A percentile compares a stretch with the other conserved stretches of the same genome.
These are phyloP conservation scores for Amorpha juglandis DNA, from an alignment of 2,888 invertebrate species.

Conservation along the genomic window DNA sequence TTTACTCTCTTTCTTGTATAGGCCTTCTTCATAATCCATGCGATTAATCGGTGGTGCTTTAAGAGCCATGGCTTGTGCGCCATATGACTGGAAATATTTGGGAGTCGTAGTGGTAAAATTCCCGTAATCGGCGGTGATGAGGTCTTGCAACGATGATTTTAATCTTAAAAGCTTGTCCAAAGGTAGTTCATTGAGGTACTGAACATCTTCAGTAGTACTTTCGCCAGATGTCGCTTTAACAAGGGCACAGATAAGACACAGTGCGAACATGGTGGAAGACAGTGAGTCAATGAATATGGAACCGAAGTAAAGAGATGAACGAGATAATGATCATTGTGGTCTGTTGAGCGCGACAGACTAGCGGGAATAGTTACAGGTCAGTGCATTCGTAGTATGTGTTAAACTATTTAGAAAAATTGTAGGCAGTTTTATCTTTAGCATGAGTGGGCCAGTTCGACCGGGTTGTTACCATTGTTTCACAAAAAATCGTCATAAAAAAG, in stretches of 20 bases:
- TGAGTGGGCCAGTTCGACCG: too few relatives aligned
- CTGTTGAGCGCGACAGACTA: slow-evolving; percentile 65
- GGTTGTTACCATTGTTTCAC: too few relatives aligned
- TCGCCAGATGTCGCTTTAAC: slow-evolving; percentile 48
- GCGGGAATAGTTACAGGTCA: slow-evolving; percentile 57
- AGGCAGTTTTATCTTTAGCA: too few relatives aligned
- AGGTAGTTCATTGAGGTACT: slow-evolving; percentile 87
- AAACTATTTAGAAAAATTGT: background rate
- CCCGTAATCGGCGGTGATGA: slow-evolving; percentile 54
- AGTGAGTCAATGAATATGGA: slow-evolving; percentile 44
- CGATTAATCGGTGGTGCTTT: slow-evolving; percentile 65
- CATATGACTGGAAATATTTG: slow-evolving; percentile 59
- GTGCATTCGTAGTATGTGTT: slow-evolving; percentile 43
- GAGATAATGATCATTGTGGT: slow-evolving; percentile 61
- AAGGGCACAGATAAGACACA: slow-evolving; percentile 43
- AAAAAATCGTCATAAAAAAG: too few relatives aligned
- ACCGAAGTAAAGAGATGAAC: slow-evolving; percentile 46
- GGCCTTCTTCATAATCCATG: slow-evolving; percentile 77
- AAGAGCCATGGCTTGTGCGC: slow-evolving; percentile 74
- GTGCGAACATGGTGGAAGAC: slow-evolving; percentile 54
- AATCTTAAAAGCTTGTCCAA: slow-evolving; percentile 88
- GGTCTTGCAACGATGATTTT: slow-evolving; percentile 72
- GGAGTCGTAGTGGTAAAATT: slow-evolving; percentile 59
- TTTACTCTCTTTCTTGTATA: slow-evolving; percentile 82
- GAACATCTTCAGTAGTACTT: slow-evolving; percentile 62